Evolutionary conservation across 2,797 vertebrate genomes (phyloP), one percentile per base, ranked within the genome.

Genomic region (Oreochromis mossambicus): DNA sequence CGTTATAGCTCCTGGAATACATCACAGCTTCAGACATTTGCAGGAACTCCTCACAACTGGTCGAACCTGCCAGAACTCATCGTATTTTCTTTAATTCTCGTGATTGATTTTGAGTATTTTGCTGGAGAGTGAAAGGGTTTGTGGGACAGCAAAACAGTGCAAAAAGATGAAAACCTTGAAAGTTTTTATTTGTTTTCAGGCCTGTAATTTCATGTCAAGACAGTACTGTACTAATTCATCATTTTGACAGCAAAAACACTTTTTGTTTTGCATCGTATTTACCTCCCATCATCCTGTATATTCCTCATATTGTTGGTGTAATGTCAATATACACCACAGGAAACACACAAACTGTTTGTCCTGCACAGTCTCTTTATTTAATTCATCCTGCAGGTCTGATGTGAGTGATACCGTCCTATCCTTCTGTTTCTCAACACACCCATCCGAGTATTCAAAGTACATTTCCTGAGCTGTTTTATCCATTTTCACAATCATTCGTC

Each of bases 1-100:
- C 68, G 26, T 78, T 87, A 90, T 83, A 82, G 77, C 82, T 81
- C 73, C 78, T 81, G 79, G 83, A 92, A 88, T 88, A 90, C 56
- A 86, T 91, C 86, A 88, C 58, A 26, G 88, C 83, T 88, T 89
- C 83, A 56, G 68, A 91, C 90, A 87, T 78, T 90, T 75, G 4
- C 8, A 63, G 51, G 52, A 81, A 87, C 79, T 81, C 82, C 75
- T 92, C 82, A 79, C 84, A 91, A 24, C 58, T 10, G 78, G 77
- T 82, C 5, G 1, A 86, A 81, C 77, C 70, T 91, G 88, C 43
- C 84, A 91, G 8, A 79, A 90, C 48, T 82, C 38, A 77, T 88
- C 83, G 78, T 79, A 14, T 78, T 80, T 63, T 3, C 34, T 91
- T 90, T 86, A 83, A 36, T 55, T 92, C 76, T 83, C 43, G 0